Evolutionary conservation across 2,888 invertebrate genomes (phyloP).

Genomic region (Aphidius colemani): DNA sequence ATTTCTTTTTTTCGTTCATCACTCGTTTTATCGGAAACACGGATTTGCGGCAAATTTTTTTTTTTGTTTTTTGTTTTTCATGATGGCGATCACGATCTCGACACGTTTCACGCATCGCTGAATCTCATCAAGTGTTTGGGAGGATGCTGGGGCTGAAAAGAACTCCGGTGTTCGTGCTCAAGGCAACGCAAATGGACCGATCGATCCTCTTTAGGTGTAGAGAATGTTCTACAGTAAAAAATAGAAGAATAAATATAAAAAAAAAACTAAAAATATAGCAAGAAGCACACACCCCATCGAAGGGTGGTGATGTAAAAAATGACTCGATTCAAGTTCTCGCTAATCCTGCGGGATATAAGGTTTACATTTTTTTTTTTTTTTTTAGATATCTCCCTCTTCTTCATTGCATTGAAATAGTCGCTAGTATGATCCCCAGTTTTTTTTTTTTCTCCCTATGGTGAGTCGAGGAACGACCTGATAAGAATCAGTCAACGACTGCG

Average conservation of each 20-base stretch:
- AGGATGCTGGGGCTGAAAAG: neutral
- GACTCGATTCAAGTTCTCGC: conserved; percentile 32
- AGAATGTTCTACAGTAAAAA: neutral
- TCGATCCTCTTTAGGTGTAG: conserved; percentile 15
- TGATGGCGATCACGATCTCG: conserved; percentile 27
- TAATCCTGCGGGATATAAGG: conserved; percentile 49
- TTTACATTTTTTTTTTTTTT: conserved; percentile 18
- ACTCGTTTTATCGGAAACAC: too few species aligned
- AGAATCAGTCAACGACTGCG: conserved; percentile 37
- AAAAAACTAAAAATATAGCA: too few species aligned
- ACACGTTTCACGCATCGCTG: conserved; percentile 29
- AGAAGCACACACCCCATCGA: neutral
- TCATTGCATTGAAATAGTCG: conserved; percentile 53
- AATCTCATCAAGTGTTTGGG: conserved; percentile 20
- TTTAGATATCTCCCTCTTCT: conserved; percentile 1
- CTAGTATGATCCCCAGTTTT: conserved; percentile 49
- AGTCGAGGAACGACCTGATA: conserved; percentile 54
- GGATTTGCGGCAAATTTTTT: too few species aligned
- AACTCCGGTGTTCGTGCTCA: neutral
- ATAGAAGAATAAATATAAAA: neutral
- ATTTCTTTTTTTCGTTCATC: neutral
- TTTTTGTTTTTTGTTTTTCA: neutral
- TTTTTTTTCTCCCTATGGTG: conserved; percentile 44
- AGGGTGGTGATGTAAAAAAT: conserved; percentile 25
- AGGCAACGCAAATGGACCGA: conserved; percentile 17